These are phyloP conservation scores for Linnaemya tessellans DNA, from an alignment of 2,888 invertebrate genomes.

Conservation along the genomic window DNA sequence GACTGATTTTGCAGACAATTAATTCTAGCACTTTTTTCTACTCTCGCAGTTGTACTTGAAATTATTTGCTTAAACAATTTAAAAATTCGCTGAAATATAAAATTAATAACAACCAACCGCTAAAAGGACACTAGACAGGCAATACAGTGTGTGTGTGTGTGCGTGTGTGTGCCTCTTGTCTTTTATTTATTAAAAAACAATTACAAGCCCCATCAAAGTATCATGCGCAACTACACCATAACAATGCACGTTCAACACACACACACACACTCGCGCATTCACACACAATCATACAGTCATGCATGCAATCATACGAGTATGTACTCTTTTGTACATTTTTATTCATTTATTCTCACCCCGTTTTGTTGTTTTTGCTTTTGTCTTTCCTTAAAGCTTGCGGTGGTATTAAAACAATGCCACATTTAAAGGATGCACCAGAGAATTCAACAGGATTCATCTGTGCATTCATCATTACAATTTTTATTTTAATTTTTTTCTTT, in stretches of 20 bases:
- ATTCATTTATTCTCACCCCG: conserved; percentile 41
- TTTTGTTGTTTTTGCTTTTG: neutral
- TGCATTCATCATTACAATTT: conserved; percentile 73
- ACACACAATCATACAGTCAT: neutral
- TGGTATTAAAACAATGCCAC: conserved; percentile 61
- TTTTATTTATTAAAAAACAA: conserved; percentile 46
- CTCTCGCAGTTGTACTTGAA: conserved; percentile 9
- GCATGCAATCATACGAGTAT: neutral
- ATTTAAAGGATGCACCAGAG: conserved; percentile 61
- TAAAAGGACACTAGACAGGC: conserved; percentile 17
- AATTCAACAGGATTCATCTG: conserved; percentile 69
- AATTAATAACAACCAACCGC: conserved; percentile 58
- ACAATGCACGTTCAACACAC: neutral
- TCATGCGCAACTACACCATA: neutral
- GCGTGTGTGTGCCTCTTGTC: neutral
- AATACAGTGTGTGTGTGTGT: neutral
- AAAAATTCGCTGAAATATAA: conserved; percentile 50
- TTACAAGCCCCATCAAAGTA: conserved; percentile 8
- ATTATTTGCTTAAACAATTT: conserved; percentile 56
- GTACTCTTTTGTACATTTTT: conserved; percentile 21
- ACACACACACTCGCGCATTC: neutral
- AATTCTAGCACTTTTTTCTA: conserved; percentile 11
- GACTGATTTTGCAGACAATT: conserved; percentile 61
- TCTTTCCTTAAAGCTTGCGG: conserved; percentile 33
- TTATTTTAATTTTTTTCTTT: neutral